Base-by-base conservation (phyloP, 2,113 vertebrate genomes). In the Saccopteryx bilineata region DNA sequence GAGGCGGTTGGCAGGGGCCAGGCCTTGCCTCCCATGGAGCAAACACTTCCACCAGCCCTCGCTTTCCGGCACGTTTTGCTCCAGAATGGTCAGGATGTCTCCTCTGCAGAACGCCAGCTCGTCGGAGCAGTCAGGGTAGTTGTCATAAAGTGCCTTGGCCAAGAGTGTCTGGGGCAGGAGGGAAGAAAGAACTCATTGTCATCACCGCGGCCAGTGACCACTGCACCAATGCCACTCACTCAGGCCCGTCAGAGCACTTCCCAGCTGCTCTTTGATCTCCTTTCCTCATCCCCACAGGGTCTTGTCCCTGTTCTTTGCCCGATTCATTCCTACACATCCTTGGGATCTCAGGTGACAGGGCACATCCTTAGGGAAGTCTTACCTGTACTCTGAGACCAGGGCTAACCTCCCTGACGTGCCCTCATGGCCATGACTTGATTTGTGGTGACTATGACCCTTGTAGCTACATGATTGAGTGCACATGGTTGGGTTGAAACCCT, bases 1-100 rank as follows among this genome's bases (percentile, higher is more conserved):
- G 71, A 99, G 99, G 74, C 99, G 99, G 95, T 99, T 99, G 61
- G 99, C 99, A 0, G 99, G 99, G 14, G 99, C 99, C 96, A 99
- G 97, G 31, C 99, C 99, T 52, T 98, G 98, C 4, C 97, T 98
- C 66, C 99, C 99, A 0, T 99, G 98, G 19, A 99, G 98, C 54
- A 98, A 98, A 56, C 99, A 99, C 54, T 97, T 98, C 99, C 99
- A 99, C 99, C 99, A 99, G 15, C 99, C 99, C 2, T 98, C 98
- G 0, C 98, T 99, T 48, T 98, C 99, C 0, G 97, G 94, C 54
- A 99, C 97, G 0, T 98, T 98, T 13, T 98, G 98, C 74, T 99
- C 98, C 89, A 99, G 97, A 83, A 99, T 98, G 0, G 97, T 98
- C 92, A 99, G 94, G 94, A 99, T 99, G 97, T 99, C 99, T 1